Evolutionary conservation across 2,888 invertebrate species (phyloP).

Genomic region (Iselma pallidipennis): DNA sequence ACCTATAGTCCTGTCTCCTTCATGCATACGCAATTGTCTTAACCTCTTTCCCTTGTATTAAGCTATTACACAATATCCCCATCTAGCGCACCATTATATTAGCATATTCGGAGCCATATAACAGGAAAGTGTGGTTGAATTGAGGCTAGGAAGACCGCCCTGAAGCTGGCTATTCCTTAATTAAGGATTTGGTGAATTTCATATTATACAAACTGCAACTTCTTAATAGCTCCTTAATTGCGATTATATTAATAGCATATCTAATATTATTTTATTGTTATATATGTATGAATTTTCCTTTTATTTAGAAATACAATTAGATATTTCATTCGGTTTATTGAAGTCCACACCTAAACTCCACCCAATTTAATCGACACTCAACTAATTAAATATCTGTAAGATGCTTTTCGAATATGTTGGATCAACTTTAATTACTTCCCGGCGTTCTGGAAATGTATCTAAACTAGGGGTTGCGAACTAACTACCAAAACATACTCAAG

Average conservation of each 20-base stretch:
- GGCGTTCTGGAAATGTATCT: not conserved
- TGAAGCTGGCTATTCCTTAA: conserved; percentile 47
- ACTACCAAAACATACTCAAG: not conserved
- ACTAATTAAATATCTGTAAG: conserved; percentile 36
- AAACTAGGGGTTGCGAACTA: not conserved
- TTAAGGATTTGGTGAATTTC: conserved; percentile 48
- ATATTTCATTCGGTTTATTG: conserved; percentile 22
- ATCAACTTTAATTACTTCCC: conserved; percentile 32
- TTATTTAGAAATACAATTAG: conserved; percentile 15
- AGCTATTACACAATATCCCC: conserved; percentile 52
- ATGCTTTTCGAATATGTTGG: conserved; percentile 26
- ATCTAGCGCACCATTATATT: conserved; percentile 51
- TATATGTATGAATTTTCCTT: conserved; percentile 3
- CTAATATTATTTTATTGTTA: conserved; percentile 31
- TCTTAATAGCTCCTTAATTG: conserved; percentile 44
- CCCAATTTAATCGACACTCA: conserved; percentile 33
- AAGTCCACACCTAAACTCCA: conserved; percentile 9
- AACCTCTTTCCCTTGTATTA: conserved; percentile 48
- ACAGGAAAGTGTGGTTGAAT: conserved; percentile 44
- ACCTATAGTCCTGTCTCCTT: conserved; percentile 26
- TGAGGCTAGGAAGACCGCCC: conserved; percentile 32
- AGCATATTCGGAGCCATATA: conserved; percentile 53
- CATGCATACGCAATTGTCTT: conserved; percentile 51
- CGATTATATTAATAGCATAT: conserved; percentile 31
- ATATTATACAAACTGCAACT: conserved; percentile 45